Evolutionary conservation across 2,888 invertebrate species (phyloP), one percentile per base, ranked within the genome.

Genomic region (Bedellia somnulentella): DNA sequence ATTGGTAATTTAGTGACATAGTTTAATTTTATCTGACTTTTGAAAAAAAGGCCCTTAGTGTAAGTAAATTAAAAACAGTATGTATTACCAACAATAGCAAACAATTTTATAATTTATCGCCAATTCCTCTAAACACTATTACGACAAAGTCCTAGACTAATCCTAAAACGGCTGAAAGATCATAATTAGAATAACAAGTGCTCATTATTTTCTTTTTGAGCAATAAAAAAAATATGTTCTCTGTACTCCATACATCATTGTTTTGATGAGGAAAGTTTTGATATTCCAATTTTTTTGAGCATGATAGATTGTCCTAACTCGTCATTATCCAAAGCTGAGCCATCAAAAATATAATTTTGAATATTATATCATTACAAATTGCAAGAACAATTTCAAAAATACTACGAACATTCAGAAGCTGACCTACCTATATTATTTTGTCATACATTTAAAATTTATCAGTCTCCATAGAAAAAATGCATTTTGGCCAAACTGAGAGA

Each of bases 381-480:
- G 29, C 56, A 58, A 52, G 64, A 64, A 55, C 55, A 45, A 43
- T 57, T 60, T 35, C 15, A 57, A 52, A 68, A 71, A 68, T 62
- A 66, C 67, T 63, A 52, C 56, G 52, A 47, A 57, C 52, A 54
- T 60, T 48, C 58, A 55, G 60, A 66, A 68, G 63, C 68, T 63
- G 67, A 60, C 70, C 67, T 68, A 63, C 57, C 59, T 68, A 66
- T 22, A 57, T 59, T 57, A 53, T 52, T 52, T 57, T 48, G 53
- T 67, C 62, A 61, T n/a, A 64, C 64, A 55, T 58, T 60, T 60
- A 71, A 71, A 52, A 52, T 57, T 10, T 62, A 73, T 73, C 73
- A 73, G 75, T 75, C 73, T 75, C 70, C 64, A 64, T 62, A 57
- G 60, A 63, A 53, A 57, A 66, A 67, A 71, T 63, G 67, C 64